Percentiles rank a stretch among this genome's conserved stretches.
These are phyloP conservation scores for Ciconia stormi DNA, from an alignment of 2,113 vertebrate species.

Conservation along the genomic window DNA sequence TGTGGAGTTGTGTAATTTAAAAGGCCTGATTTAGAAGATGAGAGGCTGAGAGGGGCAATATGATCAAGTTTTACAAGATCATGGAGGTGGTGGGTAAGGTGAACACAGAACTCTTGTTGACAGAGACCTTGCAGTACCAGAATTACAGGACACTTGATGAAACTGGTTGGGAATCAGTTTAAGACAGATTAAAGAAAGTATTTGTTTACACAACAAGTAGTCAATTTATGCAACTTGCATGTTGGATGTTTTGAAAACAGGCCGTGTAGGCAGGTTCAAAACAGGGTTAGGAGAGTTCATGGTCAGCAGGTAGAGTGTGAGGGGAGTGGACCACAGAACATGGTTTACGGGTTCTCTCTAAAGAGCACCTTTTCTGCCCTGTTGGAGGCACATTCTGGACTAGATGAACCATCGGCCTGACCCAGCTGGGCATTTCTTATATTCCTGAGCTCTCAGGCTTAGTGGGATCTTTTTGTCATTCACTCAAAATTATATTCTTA, in stretches of 20 bases:
- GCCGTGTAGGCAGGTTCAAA: background rate
- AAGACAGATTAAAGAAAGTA: constrained; percentile 7
- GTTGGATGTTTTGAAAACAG: constrained; percentile 49
- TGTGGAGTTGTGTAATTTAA: background rate
- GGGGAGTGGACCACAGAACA: background rate
- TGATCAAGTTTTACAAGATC: background rate
- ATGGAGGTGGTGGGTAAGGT: background rate
- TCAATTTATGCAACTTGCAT: constrained; percentile 16
- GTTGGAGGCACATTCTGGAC: background rate
- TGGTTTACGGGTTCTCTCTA: background rate
- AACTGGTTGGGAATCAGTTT: constrained; percentile 29
- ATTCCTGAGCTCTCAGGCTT: background rate
- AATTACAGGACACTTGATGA: constrained; percentile 2
- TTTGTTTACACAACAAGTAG: constrained; percentile 39
- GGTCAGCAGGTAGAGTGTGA: background rate
- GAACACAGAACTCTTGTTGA: background rate
- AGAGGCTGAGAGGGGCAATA: background rate
- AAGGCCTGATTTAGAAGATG: background rate
- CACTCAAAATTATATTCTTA: background rate
- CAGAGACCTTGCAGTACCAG: background rate
- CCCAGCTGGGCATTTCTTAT: background rate
- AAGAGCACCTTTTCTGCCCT: background rate
- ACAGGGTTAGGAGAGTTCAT: background rate
- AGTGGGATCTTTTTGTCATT: background rate
- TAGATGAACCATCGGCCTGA: background rate